A percentile compares a stretch with the other conserved stretches of the same genome.
These are phyloP conservation scores for Apodemia mormo DNA, from an alignment of 2,888 invertebrate species.

Conservation along the genomic window DNA sequence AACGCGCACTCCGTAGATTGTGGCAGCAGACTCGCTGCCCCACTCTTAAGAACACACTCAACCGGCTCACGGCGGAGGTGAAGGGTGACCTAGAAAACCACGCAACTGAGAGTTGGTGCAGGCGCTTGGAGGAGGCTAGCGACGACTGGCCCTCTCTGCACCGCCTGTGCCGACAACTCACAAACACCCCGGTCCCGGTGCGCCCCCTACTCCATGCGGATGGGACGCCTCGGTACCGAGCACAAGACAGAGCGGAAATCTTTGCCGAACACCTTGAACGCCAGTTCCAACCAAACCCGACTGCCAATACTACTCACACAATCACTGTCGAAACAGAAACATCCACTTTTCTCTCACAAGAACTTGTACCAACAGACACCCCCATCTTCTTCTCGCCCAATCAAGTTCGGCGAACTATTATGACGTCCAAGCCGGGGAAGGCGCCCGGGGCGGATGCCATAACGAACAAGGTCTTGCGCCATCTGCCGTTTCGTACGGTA, in stretches of 20 bases:
- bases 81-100: neutral
- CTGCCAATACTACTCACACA: neutral
- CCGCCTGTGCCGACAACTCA: neutral
- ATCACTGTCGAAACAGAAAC: neutral
- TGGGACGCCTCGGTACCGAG: conserved; percentile 24
- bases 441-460: conserved; percentile 34
- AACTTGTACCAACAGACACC: neutral
- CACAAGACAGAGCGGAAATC: conserved; percentile 29
- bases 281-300: conserved; percentile 20
- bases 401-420: conserved; percentile 16
- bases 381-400: conserved; percentile 29
- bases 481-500: no score
- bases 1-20: conserved; percentile 18
- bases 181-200: neutral
- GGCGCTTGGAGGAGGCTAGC: neutral
- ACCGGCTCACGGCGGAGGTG: neutral
- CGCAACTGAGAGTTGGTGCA: neutral
- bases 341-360: neutral
- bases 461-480: no score
- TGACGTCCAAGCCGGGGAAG: conserved; percentile 26
- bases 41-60: neutral
- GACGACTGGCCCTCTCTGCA: neutral
- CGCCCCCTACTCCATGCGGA: conserved; percentile 21
- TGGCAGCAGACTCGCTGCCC: neutral
- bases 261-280: no score